Conservation (phyloP, 2,113 vertebrate species). For the Hepsetus odoe region DNA sequence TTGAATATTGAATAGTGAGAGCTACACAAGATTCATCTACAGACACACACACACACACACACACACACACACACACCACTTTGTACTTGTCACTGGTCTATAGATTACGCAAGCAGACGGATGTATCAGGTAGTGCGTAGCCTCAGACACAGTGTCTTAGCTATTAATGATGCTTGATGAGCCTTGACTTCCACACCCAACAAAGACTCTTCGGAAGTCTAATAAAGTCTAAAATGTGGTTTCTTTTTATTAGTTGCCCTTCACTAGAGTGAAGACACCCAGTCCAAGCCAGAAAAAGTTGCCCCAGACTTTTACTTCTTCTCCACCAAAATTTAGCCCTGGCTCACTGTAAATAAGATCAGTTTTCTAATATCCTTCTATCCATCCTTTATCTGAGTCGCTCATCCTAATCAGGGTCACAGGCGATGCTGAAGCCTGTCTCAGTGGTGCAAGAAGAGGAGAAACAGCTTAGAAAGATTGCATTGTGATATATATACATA, state of each 20-base stretch:
- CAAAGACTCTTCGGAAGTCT: background rate
- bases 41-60: background rate
- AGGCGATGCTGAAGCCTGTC: no score
- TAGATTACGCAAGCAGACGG: background rate
- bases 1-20: conserved; percentile 14
- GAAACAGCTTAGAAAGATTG: no score
- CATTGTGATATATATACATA: no score
- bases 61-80: background rate
- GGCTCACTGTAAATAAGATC: no score
- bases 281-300: no score
- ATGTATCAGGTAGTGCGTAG: background rate
- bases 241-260: conserved; percentile 17
- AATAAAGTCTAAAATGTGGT: no score
- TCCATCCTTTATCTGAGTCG: no score
- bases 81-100: background rate
- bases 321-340: no score
- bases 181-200: background rate
- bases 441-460: no score
- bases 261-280: background rate
- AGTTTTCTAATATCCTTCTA: no score
- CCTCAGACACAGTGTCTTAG: background rate
- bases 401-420: no score
- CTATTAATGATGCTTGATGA: conserved; percentile 20
- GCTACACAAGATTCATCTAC: background rate
- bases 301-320: no score